phyloP scores from a whole-genome alignment of 2,797 vertebrate genomes.

The Micrastur ruficollis region DNA sequence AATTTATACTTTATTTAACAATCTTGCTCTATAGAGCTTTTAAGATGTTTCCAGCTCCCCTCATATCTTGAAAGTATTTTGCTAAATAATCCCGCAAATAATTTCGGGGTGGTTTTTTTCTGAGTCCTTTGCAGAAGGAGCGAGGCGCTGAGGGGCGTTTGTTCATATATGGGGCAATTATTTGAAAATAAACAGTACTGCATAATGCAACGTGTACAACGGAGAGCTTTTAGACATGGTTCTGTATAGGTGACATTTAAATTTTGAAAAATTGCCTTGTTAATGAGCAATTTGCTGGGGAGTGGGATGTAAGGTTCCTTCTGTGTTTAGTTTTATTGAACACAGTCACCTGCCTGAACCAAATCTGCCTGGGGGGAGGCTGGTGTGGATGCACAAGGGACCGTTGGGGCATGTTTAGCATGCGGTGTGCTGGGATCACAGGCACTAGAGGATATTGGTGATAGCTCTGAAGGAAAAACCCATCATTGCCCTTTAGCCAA shows the following conservation, averaged over 20 bases:
- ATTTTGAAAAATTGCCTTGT: background rate
- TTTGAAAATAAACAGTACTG: background rate
- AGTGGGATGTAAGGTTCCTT: background rate
- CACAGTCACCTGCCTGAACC: background rate
- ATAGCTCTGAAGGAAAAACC: background rate
- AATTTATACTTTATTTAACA: background rate
- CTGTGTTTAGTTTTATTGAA: background rate
- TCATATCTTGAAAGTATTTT: background rate
- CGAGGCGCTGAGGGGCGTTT: background rate
- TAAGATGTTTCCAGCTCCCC: background rate
- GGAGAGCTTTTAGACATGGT: background rate
- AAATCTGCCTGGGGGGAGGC: accelerated
- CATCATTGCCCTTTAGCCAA: background rate
- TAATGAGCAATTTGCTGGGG: background rate
- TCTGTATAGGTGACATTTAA: background rate
- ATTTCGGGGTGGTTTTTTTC: background rate
- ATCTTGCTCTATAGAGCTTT: background rate
- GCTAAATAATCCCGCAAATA: background rate
- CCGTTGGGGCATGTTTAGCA: accelerated
- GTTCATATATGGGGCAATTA: background rate
- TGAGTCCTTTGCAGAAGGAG: background rate
- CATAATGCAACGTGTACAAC: too few relatives aligned
- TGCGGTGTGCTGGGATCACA: accelerated
- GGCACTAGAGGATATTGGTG: too few relatives aligned
- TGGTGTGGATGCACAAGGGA: background rate